Evolutionary conservation across 2,888 invertebrate genomes (phyloP).

Genomic region (Lepidocyrtinus sp.): DNA sequence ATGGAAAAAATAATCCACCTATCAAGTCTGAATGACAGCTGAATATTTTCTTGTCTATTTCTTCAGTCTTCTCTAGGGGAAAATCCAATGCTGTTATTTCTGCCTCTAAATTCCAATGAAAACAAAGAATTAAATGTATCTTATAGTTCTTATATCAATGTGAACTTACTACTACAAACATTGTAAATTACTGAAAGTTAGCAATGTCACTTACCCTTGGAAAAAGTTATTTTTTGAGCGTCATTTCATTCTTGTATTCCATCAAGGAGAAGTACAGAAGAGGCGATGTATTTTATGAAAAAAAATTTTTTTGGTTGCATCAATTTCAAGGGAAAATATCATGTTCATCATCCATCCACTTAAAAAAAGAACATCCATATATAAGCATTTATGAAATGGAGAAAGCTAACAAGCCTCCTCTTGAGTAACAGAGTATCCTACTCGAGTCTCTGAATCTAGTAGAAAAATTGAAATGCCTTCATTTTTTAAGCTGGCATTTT

Average conservation of each 20-base stretch:
- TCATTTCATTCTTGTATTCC: background rate
- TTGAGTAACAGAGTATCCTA: background rate
- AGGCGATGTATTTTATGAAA: no score
- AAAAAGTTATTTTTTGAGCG: background rate
- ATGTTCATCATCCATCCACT: slow-evolving; percentile 17
- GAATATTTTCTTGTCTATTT: slow-evolving; percentile 61
- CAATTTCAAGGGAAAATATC: slow-evolving; percentile 1
- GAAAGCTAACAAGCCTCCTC: slow-evolving; percentile 37
- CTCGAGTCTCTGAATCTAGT: background rate
- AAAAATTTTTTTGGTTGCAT: slow-evolving; percentile 14
- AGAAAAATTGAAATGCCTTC: background rate
- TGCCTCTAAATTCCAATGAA: no score
- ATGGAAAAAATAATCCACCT: slow-evolving; percentile 46
- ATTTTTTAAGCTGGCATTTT: background rate
- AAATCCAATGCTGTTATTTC: no score
- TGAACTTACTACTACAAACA: no score
- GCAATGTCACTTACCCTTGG: slow-evolving; percentile 13
- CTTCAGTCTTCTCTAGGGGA: background rate
- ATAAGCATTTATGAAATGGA: slow-evolving; percentile 20
- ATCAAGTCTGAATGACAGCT: slow-evolving; percentile 65
- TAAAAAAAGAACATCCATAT: slow-evolving; percentile 12
- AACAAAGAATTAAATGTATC: no score
- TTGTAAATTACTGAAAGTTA: no score
- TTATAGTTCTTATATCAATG: no score
- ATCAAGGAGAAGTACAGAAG: no score